Conservation (phyloP, 2,888 invertebrate species). For the Sesamia inferens region DNA sequence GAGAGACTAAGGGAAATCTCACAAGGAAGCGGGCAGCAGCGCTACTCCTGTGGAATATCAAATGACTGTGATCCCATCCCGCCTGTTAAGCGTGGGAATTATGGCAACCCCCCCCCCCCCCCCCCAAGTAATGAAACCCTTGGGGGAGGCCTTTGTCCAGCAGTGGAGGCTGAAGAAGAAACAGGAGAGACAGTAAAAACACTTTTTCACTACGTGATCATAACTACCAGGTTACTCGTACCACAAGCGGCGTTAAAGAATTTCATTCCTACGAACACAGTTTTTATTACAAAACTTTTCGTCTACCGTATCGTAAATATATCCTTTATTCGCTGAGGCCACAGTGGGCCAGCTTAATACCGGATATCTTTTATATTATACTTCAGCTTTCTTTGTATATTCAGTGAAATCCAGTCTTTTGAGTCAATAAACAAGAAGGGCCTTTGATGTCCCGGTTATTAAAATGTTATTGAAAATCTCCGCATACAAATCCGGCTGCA, state of each 20-base stretch:
- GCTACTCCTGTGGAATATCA: too few relatives aligned
- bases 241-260: too few relatives aligned
- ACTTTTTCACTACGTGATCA: not conserved
- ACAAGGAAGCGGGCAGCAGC: too few relatives aligned
- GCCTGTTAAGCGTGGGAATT: too few relatives aligned
- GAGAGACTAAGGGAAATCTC: too few relatives aligned
- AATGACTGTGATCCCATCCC: too few relatives aligned
- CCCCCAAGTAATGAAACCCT: too few relatives aligned
- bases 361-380: conserved; percentile 55
- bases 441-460: not conserved
- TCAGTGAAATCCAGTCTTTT: conserved; percentile 4
- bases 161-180: too few relatives aligned
- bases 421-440: conserved; percentile 2
- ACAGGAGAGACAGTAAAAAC: not conserved
- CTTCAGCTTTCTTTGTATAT: not conserved
- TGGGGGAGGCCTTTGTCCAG: too few relatives aligned
- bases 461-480: conserved; percentile 8
- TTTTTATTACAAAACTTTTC: not conserved
- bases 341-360: not conserved
- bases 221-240: not conserved
- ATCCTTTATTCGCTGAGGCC: conserved; percentile 28
- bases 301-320: conserved; percentile 32
- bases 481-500: not conserved
- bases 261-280: not conserved
- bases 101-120: too few relatives aligned